These are phyloP conservation scores for Drosophila borealis DNA, from an alignment of 2,888 invertebrate genomes.

Conservation along the genomic window DNA sequence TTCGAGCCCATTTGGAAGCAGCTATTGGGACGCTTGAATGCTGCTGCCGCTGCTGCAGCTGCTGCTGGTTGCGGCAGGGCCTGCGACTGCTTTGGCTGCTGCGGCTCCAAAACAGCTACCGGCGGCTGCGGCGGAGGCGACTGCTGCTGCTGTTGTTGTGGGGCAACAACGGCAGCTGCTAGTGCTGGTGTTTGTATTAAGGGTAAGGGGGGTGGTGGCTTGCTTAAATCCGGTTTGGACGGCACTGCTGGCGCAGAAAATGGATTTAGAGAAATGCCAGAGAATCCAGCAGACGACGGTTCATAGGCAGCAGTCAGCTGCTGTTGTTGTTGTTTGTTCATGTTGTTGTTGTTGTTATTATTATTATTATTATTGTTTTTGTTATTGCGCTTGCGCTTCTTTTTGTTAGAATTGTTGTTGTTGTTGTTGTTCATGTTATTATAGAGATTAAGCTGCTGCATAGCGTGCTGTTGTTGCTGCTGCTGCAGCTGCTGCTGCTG, in stretches of 20 bases:
- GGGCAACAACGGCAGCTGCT: conserved; percentile 14
- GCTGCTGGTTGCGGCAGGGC: conserved; percentile 1
- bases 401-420: conserved; percentile 85
- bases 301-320: conserved; percentile 21
- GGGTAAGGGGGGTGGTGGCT: conserved; percentile 82
- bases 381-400: conserved; percentile 90
- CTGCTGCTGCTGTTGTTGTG: conserved; percentile 15
- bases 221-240: conserved; percentile 77
- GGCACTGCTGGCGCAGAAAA: conserved; percentile 44
- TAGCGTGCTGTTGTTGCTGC: conserved; percentile 35
- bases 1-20: conserved; percentile 86
- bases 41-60: conserved; percentile 6
- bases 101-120: conserved; percentile 7
- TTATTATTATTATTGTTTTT: conserved; percentile 48
- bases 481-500: conserved; percentile 40
- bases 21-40: conserved; percentile 83
- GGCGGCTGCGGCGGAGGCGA: neutral
- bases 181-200: conserved; percentile 25
- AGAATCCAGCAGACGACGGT: conserved; percentile 6
- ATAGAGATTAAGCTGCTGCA: conserved; percentile 51
- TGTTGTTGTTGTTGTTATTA: conserved; percentile 39
- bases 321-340: conserved; percentile 25
- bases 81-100: conserved; percentile 6
- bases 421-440: conserved; percentile 45
- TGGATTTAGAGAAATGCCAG: conserved; percentile 53